Base-by-base conservation (phyloP, 2,797 vertebrate species). In the Sebastes nivosus region DNA sequence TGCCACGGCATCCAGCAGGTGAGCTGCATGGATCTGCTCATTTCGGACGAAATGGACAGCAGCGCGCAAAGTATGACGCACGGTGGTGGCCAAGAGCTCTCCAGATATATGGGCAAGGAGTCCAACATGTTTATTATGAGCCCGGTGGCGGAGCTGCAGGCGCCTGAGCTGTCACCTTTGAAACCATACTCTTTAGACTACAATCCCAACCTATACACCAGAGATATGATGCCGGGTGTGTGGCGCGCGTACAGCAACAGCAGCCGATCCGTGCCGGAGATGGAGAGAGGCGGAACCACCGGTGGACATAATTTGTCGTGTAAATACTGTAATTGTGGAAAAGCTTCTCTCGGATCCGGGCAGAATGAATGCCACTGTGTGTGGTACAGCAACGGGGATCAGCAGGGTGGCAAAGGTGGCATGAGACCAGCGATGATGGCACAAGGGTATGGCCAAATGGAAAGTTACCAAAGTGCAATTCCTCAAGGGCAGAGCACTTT, bases 11-110 rank as follows among this genome's bases (percentile, higher is more conserved):
- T 79, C 4, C 80, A 87, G 80, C 90, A 84, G 79, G 88, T 90
- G 83, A 94, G 91, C 90, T 94, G 91, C 81, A 90, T 91, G 90
- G 93, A 93, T 52, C 83, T 93, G 83, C 90, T 94, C 64, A 3
- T 72, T 0, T 77, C 93, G 2, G 61, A 68, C 16, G 92, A 93
- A 2, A 6, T 46, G 75, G 84, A 89, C 52, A 5, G 79, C 46
- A 5, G 79, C 25, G 90, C 85, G 81, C 86, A 72, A 2, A 20
- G 54, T 2, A 32, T 73, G 87, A 76, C 91, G 89, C 38, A 42
- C 38, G 38, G 38, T 42, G 38, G 38, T 42, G 38, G 38, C 38
- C 38, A 16, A 42, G 38, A 84, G 8, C 83, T 92, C 2, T 87
- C 92, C 64, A 87, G 81, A 64, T 90, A 83, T 1, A 76, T 90